Conservation (phyloP, 2,113 vertebrate species). For the Cairina moschata region DNA sequence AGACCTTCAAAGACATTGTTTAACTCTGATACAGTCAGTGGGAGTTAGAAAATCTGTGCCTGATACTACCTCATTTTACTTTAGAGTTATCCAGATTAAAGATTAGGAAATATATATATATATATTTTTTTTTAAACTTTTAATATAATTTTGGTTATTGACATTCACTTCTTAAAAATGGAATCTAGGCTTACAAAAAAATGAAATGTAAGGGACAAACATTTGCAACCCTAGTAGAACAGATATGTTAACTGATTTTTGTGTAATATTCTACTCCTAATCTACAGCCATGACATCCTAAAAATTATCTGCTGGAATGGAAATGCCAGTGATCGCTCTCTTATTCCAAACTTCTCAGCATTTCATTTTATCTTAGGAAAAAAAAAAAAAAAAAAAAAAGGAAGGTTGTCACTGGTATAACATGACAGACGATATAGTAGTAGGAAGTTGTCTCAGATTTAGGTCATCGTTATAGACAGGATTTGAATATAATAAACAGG, state of each 20-base stretch:
- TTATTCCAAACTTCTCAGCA: not conserved
- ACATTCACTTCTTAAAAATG: not conserved
- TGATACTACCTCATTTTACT: not conserved
- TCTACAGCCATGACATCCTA: not conserved
- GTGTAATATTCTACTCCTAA: not conserved
- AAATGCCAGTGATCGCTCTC: not conserved
- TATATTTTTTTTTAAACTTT: not conserved
- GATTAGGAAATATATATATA: too few relatives aligned
- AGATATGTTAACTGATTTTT: not conserved
- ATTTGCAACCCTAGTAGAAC: fast-evolving
- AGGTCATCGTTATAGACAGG: not conserved
- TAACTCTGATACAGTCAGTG: not conserved
- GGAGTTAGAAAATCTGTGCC: not conserved
- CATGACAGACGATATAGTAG: not conserved
- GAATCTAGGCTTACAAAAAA: not conserved
- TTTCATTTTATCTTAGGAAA: not conserved
- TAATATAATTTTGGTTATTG: not conserved
- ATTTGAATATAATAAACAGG: not conserved
- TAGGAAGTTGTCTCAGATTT: not conserved
- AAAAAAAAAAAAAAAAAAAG: not conserved
- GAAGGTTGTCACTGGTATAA: not conserved
- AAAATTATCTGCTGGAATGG: not conserved
- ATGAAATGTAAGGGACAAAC: not conserved
- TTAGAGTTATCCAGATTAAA: not conserved
- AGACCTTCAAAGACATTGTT: not conserved